Conservation (phyloP, 2,888 invertebrate genomes). For the Antheraea yamamai region DNA sequence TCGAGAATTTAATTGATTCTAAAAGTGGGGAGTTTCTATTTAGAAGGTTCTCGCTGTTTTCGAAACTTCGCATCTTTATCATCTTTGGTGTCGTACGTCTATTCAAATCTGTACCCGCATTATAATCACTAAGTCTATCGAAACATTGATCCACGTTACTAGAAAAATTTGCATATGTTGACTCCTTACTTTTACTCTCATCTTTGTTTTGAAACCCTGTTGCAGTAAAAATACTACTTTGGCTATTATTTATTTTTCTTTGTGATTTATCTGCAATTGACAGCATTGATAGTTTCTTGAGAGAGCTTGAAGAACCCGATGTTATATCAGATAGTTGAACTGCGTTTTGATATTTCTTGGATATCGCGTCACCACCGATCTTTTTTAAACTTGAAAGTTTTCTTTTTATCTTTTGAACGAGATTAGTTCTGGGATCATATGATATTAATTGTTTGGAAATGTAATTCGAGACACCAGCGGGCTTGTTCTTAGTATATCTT, state of each 20-base stretch:
- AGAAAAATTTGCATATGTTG: conserved; percentile 76
- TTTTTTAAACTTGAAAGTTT: conserved; percentile 78
- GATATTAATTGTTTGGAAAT: conserved; percentile 78
- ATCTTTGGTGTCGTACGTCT: conserved; percentile 55
- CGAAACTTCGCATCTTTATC: conserved; percentile 71
- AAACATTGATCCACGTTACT: conserved; percentile 78
- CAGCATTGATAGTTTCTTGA: conserved; percentile 75
- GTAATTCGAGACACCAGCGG: conserved; percentile 74
- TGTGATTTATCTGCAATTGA: conserved; percentile 74
- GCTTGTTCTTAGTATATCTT: conserved; percentile 73
- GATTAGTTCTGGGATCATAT: conserved; percentile 73
- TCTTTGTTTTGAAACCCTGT: conserved; percentile 67
- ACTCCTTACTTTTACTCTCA: conserved; percentile 62
- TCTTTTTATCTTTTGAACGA: conserved; percentile 77
- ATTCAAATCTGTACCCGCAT: conserved; percentile 52
- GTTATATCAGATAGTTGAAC: conserved; percentile 77
- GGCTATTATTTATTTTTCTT: conserved; percentile 65
- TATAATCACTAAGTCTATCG: conserved; percentile 69
- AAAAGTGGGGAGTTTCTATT: conserved; percentile 59
- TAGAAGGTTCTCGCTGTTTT: conserved; percentile 66
- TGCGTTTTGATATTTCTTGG: conserved; percentile 75
- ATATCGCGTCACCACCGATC: conserved; percentile 73
- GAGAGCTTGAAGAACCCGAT: conserved; percentile 70
- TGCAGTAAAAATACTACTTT: conserved; percentile 71
- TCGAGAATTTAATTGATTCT: conserved; percentile 71